Evolutionary conservation across 2,888 invertebrate species (phyloP), one percentile per base, ranked within the genome.

Genomic region (Tanytarsus gracilentus): DNA sequence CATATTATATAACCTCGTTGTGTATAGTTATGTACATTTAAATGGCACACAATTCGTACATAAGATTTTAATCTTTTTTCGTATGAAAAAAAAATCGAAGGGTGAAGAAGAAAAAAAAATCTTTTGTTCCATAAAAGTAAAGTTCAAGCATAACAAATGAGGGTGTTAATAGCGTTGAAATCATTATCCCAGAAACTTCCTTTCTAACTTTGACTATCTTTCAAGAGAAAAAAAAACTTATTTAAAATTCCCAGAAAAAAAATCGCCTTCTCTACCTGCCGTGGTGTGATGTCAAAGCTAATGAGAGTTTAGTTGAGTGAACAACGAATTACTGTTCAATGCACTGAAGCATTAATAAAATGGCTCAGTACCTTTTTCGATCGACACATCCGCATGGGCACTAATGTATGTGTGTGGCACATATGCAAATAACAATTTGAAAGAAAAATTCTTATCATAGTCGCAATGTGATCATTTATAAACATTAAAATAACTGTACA

Each of bases 291-390:
- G 58, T 58, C 40, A 48, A 40, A 58, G 40, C 40, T 40, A 58
- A 58, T 58, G 58, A 48, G 23, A 58, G 14, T 48, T 58, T 48
- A 58, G 44, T 58, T 48, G 30, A 58, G 40, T 29, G 48, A 58
- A 27, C 25, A 49, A 27, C n/a, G 27, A 49, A 26, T 21, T 18
- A 49, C 49, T 49, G 49, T 56, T 36, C 27, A 27, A 25, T 56
- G 39, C 55, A 56, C 9, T 56, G 55, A 40, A 36, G 55, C 55
- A 56, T 56, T 25, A 56, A 40, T 56, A 56, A 56, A 56, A 39
- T 40, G 23, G 55, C n/a, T 56, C 39, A 25, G 16, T 56, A 40
- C 21, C 36, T 36, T n/a, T n/a, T n/a, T 36, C 36, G 16, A 36
- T 36, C 36, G n/a, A 36, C 16, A 36, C 7, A 36, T 8, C 5